Conservation (phyloP, 92 coral and sea anemone species). For the Pocillopora grandis region DNA sequence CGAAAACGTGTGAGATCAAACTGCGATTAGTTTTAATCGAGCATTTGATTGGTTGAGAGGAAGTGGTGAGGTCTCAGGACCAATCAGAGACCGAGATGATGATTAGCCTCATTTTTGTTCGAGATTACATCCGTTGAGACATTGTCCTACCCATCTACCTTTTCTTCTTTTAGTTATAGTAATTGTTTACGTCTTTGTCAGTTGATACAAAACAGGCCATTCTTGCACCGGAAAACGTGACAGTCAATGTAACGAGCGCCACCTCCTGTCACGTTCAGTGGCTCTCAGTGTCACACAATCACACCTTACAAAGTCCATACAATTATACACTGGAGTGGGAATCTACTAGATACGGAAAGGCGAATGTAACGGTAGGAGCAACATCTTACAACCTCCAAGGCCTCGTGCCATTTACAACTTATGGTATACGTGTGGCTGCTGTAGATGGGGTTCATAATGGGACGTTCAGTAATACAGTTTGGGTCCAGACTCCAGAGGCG, state of each 20-base stretch:
- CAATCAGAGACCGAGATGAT: no score
- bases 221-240: slow-evolving; percentile 1
- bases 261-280: background rate
- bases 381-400: background rate
- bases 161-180: background rate
- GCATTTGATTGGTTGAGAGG: no score
- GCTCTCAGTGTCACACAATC: background rate
- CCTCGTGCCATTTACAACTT: slow-evolving; percentile 1
- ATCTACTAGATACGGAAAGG: background rate
- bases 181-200: background rate
- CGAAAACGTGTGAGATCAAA: no score
- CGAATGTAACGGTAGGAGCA: background rate
- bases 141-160: background rate
- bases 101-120: no score
- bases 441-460: background rate
- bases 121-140: no score
- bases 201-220: background rate
- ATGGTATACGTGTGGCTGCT: background rate
- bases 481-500: background rate
- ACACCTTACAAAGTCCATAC: background rate
- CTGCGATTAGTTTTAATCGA: no score
- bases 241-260: background rate
- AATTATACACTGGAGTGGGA: background rate
- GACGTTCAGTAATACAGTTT: background rate
- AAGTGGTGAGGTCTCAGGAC: no score